These are phyloP conservation scores for Antechinus flavipes DNA, from an alignment of 2,113 vertebrate genomes.

Conservation along the genomic window DNA sequence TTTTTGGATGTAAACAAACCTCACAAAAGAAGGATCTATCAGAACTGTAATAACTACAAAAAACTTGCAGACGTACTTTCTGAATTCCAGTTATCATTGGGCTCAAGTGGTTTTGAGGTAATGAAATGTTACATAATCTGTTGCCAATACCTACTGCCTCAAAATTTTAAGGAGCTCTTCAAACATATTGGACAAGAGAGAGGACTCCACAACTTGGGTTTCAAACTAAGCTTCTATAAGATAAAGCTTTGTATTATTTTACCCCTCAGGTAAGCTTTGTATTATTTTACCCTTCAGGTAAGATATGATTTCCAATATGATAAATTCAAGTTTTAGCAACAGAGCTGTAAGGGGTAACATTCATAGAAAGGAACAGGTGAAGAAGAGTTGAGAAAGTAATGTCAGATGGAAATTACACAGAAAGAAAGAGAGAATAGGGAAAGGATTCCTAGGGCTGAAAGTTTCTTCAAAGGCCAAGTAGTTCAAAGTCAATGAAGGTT, in stretches of 20 bases:
- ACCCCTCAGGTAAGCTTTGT: neutral
- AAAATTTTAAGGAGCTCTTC: neutral
- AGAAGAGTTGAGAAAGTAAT: neutral
- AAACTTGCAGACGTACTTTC: conserved; percentile 73
- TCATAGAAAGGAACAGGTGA: neutral
- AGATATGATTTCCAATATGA: neutral
- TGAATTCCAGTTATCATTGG: conserved; percentile 73
- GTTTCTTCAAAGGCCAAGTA: neutral
- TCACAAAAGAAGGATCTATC: conserved; percentile 72
- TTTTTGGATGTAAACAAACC: conserved; percentile 79
- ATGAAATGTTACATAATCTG: neutral
- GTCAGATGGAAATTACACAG: neutral
- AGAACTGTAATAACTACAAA: conserved; percentile 63
- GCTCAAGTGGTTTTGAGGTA: conserved; percentile 63
- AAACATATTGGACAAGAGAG: neutral
- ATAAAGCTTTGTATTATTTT: neutral
- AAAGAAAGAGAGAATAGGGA: neutral
- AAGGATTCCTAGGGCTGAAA: neutral
- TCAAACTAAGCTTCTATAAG: neutral
- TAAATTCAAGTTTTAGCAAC: neutral
- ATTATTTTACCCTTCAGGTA: neutral
- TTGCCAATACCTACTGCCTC: neutral
- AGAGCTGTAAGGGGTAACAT: neutral
- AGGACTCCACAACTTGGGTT: neutral
- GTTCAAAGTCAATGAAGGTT: neutral